phyloP scores from a whole-genome alignment of 2,113 vertebrate genomes.

The Sylvilagus bachmani region DNA sequence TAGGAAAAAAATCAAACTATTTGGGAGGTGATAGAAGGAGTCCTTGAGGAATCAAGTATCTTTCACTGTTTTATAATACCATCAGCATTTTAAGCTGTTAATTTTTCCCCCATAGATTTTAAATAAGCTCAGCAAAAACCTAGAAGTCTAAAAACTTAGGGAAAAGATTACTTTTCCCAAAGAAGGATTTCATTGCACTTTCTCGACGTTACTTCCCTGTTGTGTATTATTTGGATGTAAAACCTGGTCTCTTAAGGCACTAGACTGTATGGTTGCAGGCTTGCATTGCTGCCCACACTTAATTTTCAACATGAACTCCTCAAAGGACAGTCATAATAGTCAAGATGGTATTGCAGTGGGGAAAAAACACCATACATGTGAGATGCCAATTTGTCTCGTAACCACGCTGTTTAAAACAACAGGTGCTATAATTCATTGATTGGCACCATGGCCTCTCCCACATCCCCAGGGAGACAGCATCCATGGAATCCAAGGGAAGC shows the following conservation, averaged over 20 bases:
- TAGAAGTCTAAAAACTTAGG: slow-evolving; percentile 51
- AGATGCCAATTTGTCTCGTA: neutral
- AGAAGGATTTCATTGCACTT: slow-evolving; percentile 53
- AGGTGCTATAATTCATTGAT: neutral
- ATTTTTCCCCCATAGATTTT: slow-evolving; percentile 62
- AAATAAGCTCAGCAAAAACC: slow-evolving; percentile 72
- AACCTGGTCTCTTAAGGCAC: slow-evolving; percentile 22
- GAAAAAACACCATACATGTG: neutral
- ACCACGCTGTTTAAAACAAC: neutral
- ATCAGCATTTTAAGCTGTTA: slow-evolving; percentile 69
- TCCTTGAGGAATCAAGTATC: slow-evolving; percentile 53
- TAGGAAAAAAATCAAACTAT: slow-evolving; percentile 71
- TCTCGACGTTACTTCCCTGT: slow-evolving; percentile 28
- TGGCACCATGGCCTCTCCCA: neutral
- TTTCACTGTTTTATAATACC: slow-evolving; percentile 48
- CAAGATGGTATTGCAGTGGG: neutral
- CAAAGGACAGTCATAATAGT: neutral
- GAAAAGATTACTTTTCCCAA: slow-evolving; percentile 55
- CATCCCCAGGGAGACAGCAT: neutral
- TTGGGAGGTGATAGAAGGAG: neutral
- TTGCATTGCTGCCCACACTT: neutral
- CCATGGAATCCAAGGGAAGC: neutral
- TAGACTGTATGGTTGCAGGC: neutral
- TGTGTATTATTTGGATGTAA: slow-evolving; percentile 52
- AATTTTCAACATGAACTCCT: slow-evolving; percentile 52